phyloP scores from a whole-genome alignment of 2,888 invertebrate species.

The Nemoura dubitans region DNA sequence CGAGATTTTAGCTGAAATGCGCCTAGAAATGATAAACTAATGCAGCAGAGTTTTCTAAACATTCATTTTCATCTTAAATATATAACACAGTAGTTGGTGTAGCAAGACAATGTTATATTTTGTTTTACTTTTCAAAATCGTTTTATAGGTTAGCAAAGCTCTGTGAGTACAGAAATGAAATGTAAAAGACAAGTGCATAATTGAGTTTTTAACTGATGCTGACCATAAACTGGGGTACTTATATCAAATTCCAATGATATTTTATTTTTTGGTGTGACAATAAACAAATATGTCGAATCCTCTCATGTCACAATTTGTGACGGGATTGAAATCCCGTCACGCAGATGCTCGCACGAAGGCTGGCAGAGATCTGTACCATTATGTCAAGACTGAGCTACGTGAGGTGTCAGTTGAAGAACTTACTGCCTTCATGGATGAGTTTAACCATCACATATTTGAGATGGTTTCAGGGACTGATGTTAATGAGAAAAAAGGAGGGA shows the following conservation, averaged over 20 bases:
- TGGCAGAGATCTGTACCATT: constrained; percentile 88
- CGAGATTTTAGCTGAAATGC: no score
- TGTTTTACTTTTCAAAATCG: neutral
- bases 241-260: no score
- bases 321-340: constrained; percentile 87
- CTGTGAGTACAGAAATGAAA: neutral
- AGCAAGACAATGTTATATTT: no score
- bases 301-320: constrained; percentile 81
- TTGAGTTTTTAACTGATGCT: no score
- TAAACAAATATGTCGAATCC: constrained; percentile 64
- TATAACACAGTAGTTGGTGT: no score
- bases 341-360: constrained; percentile 86
- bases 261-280: neutral
- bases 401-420: constrained; percentile 92
- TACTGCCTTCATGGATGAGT: constrained; percentile 90
- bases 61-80: no score
- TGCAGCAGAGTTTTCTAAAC: no score
- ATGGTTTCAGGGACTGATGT: constrained; percentile 94
- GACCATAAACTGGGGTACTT: no score
- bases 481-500: constrained; percentile 95
- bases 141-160: neutral
- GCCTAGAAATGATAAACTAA: no score
- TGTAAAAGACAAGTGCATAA: no score
- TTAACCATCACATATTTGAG: constrained; percentile 94
- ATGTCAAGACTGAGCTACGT: constrained; percentile 86